Evolutionary conservation across 2,797 vertebrate genomes (phyloP).

Genomic region (Alfaro cultratus): DNA sequence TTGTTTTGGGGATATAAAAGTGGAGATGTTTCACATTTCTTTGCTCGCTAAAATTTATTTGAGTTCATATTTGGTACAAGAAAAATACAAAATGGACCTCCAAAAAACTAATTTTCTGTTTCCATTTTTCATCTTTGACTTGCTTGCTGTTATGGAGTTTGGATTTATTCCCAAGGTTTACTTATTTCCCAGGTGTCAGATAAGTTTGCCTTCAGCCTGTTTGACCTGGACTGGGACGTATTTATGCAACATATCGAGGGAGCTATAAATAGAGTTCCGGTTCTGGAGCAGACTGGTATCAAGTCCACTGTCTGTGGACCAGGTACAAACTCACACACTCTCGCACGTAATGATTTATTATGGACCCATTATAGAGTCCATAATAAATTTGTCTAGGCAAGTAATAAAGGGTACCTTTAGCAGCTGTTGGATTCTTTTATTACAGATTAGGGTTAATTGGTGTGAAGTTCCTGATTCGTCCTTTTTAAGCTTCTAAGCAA

Average conservation of each 20-base stretch:
- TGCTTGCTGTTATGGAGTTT: not conserved
- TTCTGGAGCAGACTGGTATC: slow-evolving; percentile 90
- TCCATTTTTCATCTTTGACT: not conserved
- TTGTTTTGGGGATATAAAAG: not conserved
- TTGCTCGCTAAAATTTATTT: not conserved
- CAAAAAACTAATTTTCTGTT: not conserved
- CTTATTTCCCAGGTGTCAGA: slow-evolving; percentile 85
- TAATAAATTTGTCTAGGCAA: not conserved
- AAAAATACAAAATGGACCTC: not conserved
- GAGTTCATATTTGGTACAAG: not conserved
- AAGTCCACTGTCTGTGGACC: slow-evolving; percentile 98
- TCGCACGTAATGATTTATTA: too few species aligned
- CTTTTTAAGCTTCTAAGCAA: not conserved
- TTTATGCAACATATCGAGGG: slow-evolving; percentile 94
- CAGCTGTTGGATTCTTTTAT: not conserved
- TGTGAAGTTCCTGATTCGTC: not conserved
- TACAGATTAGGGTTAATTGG: not conserved
- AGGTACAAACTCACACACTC: slow-evolving; percentile 73
- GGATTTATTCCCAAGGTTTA: slow-evolving; percentile 7
- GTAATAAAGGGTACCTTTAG: not conserved
- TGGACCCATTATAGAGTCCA: not conserved
- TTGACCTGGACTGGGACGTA: slow-evolving; percentile 97
- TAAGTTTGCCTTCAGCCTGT: slow-evolving; percentile 94
- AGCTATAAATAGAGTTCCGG: slow-evolving; percentile 90
- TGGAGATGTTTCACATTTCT: not conserved